Conservation (phyloP, 23 tunicate species). For the Trididemnum nubilum region DNA sequence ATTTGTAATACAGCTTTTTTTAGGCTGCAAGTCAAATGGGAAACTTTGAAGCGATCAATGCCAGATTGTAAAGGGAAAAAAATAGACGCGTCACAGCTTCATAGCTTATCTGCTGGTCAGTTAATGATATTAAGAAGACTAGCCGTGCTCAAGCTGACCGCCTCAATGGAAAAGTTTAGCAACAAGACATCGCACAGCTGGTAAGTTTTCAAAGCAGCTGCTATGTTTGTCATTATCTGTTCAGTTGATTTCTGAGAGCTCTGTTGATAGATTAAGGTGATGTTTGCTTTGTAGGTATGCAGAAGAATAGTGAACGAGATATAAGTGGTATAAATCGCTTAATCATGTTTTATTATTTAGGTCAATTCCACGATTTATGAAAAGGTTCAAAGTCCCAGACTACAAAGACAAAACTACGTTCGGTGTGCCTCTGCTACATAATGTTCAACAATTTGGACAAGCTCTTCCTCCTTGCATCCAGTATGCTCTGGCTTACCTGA, state of each 20-base stretch:
- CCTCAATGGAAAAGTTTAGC: conserved; percentile 84
- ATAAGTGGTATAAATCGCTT: background rate
- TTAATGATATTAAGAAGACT: conserved; percentile 76
- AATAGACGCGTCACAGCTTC: background rate
- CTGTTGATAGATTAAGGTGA: too few species aligned
- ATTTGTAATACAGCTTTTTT: too few species aligned
- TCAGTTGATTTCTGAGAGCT: too few species aligned
- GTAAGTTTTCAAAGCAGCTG: conserved; percentile 49
- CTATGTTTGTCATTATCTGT: too few species aligned
- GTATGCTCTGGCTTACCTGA: conserved; percentile 62
- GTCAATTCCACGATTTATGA: conserved; percentile 88
- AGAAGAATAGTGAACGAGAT: too few species aligned
- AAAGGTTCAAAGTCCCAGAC: conserved; percentile 58
- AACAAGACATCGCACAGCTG: conserved; percentile 59
- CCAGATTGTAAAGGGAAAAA: background rate
- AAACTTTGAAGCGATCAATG: conserved; percentile 1
- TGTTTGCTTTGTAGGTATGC: too few species aligned
- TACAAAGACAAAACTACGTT: conserved; percentile 75
- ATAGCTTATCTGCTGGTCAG: conserved; percentile 77
- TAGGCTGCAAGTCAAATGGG: conserved; percentile 5
- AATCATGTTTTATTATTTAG: conserved; percentile 15
- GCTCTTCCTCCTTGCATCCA: conserved; percentile 74
- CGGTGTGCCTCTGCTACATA: conserved; percentile 76
- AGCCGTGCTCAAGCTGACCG: conserved; percentile 75
- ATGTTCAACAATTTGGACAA: conserved; percentile 69